Conservation (phyloP, 1,140 invertebrate species). For the Andrena cerasifolii region DNA sequence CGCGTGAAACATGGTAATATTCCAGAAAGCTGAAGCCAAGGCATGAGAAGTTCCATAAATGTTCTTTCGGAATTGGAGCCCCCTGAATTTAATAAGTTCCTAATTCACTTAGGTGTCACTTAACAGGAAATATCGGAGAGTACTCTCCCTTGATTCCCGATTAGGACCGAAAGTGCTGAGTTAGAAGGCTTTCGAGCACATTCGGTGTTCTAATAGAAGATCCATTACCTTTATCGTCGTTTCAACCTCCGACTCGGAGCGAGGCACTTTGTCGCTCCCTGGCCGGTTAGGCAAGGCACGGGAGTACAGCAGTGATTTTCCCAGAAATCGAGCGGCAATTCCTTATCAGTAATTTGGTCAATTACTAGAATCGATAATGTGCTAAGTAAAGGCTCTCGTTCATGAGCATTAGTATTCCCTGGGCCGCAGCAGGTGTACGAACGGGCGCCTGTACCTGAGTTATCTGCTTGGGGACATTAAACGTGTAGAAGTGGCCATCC, state of each 20-base stretch:
- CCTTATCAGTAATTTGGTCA: slow-evolving; percentile 67
- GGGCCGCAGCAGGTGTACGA: slow-evolving; percentile 40
- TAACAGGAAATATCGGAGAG: slow-evolving; percentile 8
- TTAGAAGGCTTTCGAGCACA: slow-evolving; percentile 8
- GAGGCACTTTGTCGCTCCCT: slow-evolving; percentile 32
- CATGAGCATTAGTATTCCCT: slow-evolving; percentile 20
- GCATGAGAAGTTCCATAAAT: not conserved
- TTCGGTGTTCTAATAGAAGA: slow-evolving; percentile 64
- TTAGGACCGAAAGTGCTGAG: slow-evolving; percentile 24
- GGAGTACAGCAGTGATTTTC: slow-evolving; percentile 47
- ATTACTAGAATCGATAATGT: slow-evolving; percentile 64
- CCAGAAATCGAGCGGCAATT: slow-evolving; percentile 39
- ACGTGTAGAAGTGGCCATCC: slow-evolving; percentile 20
- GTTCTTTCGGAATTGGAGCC: slow-evolving; percentile 26
- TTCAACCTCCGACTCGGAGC: slow-evolving; percentile 33
- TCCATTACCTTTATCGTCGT: slow-evolving; percentile 73
- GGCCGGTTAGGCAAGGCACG: not conserved
- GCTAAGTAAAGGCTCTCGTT: slow-evolving; percentile 58
- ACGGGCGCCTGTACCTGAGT: not conserved
- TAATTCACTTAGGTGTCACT: slow-evolving; percentile 33
- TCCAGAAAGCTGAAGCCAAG: not conserved
- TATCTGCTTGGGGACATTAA: slow-evolving; percentile 48
- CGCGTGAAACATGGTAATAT: not conserved
- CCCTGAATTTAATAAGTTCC: slow-evolving; percentile 28
- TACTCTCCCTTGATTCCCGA: slow-evolving; percentile 5